Evolutionary conservation across 2,888 invertebrate species (phyloP).

Genomic region (Phengaris alcon): DNA sequence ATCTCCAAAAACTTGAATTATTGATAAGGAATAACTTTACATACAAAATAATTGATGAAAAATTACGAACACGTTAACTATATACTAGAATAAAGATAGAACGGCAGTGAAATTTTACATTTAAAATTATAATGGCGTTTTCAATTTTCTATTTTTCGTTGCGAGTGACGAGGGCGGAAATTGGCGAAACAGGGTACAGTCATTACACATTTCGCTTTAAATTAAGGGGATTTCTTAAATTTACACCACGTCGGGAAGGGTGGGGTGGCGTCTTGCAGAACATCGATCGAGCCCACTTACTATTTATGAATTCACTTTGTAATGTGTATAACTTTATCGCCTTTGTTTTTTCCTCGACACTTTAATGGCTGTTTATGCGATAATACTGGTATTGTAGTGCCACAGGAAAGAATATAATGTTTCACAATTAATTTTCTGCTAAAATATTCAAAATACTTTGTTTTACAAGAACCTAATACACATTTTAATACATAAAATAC

Average conservation of each 20-base stretch:
- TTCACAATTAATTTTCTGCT: not conserved
- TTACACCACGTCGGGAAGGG: slow-evolving; percentile 60
- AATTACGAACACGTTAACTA: not conserved
- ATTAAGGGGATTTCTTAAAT: slow-evolving; percentile 78
- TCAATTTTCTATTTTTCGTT: slow-evolving; percentile 68
- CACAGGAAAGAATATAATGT: slow-evolving; percentile 1
- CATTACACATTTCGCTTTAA: slow-evolving; percentile 76
- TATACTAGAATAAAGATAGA: not conserved
- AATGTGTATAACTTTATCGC: slow-evolving; percentile 32
- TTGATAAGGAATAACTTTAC: slow-evolving; percentile 1
- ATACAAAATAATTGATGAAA: not conserved
- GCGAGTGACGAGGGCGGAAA: slow-evolving; percentile 69
- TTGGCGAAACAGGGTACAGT: slow-evolving; percentile 70
- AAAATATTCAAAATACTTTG: too few species aligned
- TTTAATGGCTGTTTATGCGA: slow-evolving; percentile 14
- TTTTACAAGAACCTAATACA: too few species aligned
- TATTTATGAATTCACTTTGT: slow-evolving; percentile 40
- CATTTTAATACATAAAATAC: too few species aligned
- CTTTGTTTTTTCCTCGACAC: slow-evolving; percentile 27
- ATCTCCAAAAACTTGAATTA: slow-evolving; percentile 3
- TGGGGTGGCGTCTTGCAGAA: slow-evolving; percentile 40
- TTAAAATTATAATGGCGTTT: slow-evolving; percentile 51
- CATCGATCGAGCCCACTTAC: slow-evolving; percentile 55
- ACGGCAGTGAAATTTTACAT: not conserved
- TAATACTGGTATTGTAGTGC: not conserved